Evolutionary conservation across 1,140 invertebrate species (phyloP).

Genomic region (Nilaparvata lugens): DNA sequence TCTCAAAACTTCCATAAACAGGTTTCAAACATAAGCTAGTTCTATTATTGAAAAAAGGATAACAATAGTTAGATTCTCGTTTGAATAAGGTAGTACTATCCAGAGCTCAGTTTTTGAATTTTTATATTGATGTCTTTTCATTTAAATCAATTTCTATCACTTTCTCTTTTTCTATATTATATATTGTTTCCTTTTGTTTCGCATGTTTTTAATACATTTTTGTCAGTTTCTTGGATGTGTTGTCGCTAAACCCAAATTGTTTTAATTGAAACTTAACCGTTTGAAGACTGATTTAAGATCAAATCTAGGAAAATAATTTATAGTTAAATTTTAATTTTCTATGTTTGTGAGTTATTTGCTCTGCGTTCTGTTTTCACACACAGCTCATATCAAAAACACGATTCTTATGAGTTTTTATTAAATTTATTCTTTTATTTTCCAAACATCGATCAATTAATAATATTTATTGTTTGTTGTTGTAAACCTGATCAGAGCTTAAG

Average conservation of each 20-base stretch:
- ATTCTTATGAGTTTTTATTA: neutral
- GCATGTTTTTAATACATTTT: slow-evolving; percentile 16
- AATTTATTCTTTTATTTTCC: neutral
- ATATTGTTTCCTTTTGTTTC: slow-evolving; percentile 12
- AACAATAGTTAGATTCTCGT: neutral
- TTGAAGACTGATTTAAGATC: neutral
- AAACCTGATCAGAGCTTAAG: slow-evolving; percentile 46
- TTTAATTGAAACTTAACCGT: neutral
- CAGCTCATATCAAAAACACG: neutral
- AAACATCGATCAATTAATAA: too few relatives aligned
- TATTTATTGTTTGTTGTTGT: neutral
- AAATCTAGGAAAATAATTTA: neutral
- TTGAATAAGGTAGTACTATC: slow-evolving; percentile 20
- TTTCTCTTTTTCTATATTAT: slow-evolving; percentile 20
- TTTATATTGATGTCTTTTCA: slow-evolving; percentile 24
- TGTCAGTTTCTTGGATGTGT: slow-evolving; percentile 15
- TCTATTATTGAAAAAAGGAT: too few relatives aligned
- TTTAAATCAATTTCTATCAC: slow-evolving; percentile 33
- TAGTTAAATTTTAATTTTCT: neutral
- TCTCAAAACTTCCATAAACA: slow-evolving; percentile 24
- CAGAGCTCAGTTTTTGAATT: slow-evolving; percentile 18
- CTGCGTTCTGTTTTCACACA: neutral
- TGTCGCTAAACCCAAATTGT: slow-evolving; percentile 6
- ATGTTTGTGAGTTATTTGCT: slow-evolving; percentile 1
- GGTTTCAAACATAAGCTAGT: neutral